Conservation (phyloP, 2,888 invertebrate genomes). For the Caenorhabditis imperialis region DNA sequence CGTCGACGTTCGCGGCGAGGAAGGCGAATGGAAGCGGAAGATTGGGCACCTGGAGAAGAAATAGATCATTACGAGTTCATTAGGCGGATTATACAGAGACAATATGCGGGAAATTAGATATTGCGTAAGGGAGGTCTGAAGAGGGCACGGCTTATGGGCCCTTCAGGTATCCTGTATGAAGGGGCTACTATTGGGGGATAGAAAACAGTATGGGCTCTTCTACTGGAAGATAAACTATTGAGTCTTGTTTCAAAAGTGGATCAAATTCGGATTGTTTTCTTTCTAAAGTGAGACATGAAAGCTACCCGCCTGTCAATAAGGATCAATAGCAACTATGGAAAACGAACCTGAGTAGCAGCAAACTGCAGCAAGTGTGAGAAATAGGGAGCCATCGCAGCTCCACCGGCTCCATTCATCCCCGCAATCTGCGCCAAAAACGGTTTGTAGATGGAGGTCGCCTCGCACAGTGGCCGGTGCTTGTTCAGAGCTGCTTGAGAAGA, state of each 20-base stretch:
- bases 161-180: too few species aligned
- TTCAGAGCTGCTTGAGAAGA: conserved; percentile 91
- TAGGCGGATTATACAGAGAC: not conserved
- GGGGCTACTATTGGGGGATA: too few species aligned
- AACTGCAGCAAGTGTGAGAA: conserved; percentile 62
- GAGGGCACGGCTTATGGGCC: too few species aligned
- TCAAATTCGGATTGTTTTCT: too few species aligned
- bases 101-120: conserved; percentile 24
- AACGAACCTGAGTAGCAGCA: conserved; percentile 49
- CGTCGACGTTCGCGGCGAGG: conserved; percentile 43
- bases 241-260: too few species aligned
- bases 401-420: conserved; percentile 73
- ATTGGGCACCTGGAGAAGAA: conserved; percentile 69
- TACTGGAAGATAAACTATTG: too few species aligned
- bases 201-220: too few species aligned
- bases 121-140: not conserved
- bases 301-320: too few species aligned
- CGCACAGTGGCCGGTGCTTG: conserved; percentile 96
- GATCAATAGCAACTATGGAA: not conserved
- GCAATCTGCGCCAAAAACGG: conserved; percentile 63
- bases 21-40: conserved; percentile 51
- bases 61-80: conserved; percentile 72
- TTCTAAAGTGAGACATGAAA: too few species aligned
- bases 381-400: conserved; percentile 26
- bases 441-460: conserved; percentile 79